A percentile compares a stretch with the other conserved stretches of the same genome.
phyloP scores from a whole-genome alignment of 2,797 vertebrate genomes.

The Sarcoramphus papa region DNA sequence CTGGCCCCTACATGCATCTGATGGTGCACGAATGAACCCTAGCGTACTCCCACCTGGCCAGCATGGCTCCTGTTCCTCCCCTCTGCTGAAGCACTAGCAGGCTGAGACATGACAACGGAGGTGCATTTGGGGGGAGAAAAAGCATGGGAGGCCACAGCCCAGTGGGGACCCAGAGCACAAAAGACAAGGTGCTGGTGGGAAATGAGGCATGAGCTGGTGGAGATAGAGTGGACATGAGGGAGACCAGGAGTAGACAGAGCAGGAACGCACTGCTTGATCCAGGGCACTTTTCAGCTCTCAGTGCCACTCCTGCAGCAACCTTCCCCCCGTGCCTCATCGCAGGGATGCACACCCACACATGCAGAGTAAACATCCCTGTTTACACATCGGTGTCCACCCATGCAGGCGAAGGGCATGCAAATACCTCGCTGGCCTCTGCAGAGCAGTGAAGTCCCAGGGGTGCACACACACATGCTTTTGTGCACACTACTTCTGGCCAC shows the following conservation, averaged over 20 bases:
- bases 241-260: neutral
- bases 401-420: neutral
- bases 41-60: too few species aligned
- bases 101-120: neutral
- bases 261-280: neutral
- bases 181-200: neutral
- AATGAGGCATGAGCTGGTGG: neutral
- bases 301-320: neutral
- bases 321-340: neutral
- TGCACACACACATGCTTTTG: neutral
- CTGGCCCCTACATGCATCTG: neutral
- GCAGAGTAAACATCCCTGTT: neutral
- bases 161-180: accelerated
- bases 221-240: neutral
- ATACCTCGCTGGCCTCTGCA: neutral
- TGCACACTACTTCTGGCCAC: neutral
- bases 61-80: neutral
- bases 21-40: neutral
- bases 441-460: neutral
- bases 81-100: neutral
- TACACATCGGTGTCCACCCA: accelerated
- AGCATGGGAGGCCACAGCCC: neutral
- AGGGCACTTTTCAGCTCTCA: neutral
- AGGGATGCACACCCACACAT: neutral
- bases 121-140: neutral